Conservation (phyloP, 2,888 invertebrate species). For the Dorcus parallelipipedus region DNA sequence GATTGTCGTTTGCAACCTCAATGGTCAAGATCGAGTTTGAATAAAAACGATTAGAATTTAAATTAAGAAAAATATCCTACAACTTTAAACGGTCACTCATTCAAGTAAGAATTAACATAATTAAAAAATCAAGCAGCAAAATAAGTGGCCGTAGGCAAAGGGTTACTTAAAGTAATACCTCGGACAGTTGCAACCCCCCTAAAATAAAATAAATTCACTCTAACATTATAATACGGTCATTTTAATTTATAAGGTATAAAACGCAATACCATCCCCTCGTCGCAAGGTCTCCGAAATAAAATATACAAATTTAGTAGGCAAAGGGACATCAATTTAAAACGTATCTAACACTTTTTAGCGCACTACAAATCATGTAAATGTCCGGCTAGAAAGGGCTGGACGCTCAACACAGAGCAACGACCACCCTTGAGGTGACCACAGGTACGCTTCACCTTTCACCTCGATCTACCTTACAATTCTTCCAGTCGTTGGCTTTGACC, state of each 20-base stretch:
- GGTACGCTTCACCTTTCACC: slow-evolving; percentile 37
- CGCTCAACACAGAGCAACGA: slow-evolving; percentile 21
- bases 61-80: too few species aligned
- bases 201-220: neutral
- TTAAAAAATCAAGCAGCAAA: too few species aligned
- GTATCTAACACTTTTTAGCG: slow-evolving; percentile 44
- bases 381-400: slow-evolving; percentile 31
- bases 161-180: too few species aligned
- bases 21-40: too few species aligned
- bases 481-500: slow-evolving; percentile 19
- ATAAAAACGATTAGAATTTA: too few species aligned
- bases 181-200: neutral
- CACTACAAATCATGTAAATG: slow-evolving; percentile 40
- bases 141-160: too few species aligned
- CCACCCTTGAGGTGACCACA: slow-evolving; percentile 36
- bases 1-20: too few species aligned
- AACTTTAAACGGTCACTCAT: too few species aligned
- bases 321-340: slow-evolving; percentile 37
- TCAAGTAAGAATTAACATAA: too few species aligned
- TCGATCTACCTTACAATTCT: slow-evolving; percentile 30
- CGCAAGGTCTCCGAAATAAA: slow-evolving; percentile 1
- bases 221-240: slow-evolving; percentile 41
- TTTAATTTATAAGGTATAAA: slow-evolving; percentile 37
- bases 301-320: slow-evolving; percentile 41
- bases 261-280: neutral